A percentile compares a stretch with the other conserved stretches of the same genome.
These are phyloP conservation scores for Fragum fragum DNA, from an alignment of 2,888 invertebrate species.

Conservation along the genomic window DNA sequence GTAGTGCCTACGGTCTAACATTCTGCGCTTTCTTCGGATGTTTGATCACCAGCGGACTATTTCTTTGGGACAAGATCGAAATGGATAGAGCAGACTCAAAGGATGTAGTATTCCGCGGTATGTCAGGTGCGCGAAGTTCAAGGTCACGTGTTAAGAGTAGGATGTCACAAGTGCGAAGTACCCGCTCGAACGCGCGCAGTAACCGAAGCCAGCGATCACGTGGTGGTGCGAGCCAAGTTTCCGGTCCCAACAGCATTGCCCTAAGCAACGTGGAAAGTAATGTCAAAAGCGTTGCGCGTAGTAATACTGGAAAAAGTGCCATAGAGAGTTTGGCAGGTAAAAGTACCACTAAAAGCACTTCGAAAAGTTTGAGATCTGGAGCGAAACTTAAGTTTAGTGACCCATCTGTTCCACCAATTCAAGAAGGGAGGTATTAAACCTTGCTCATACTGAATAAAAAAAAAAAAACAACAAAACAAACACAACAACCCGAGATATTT, in stretches of 20 bases:
- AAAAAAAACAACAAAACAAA: no score
- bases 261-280: constrained; percentile 15
- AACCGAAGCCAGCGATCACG: constrained; percentile 36
- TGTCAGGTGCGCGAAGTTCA: constrained; percentile 49
- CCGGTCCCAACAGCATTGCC: constrained; percentile 7
- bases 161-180: constrained; percentile 47
- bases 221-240: neutral
- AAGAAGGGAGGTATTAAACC: constrained; percentile 37
- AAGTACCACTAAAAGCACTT: constrained; percentile 28
- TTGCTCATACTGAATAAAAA: no score
- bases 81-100: constrained; percentile 21
- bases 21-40: constrained; percentile 55
- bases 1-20: constrained; percentile 63
- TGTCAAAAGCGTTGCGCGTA: constrained; percentile 9
- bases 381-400: constrained; percentile 31
- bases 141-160: constrained; percentile 39
- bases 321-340: constrained; percentile 29
- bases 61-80: constrained; percentile 65
- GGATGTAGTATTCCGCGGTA: constrained; percentile 45
- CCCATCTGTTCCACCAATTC: constrained; percentile 27
- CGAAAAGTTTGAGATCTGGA: constrained; percentile 39
- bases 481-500: neutral
- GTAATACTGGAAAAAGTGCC: constrained; percentile 7
- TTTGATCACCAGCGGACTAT: constrained; percentile 48
- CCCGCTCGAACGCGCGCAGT: constrained; percentile 36